phyloP scores from a whole-genome alignment of 1,140 invertebrate genomes.

The Ceratoteleas bidentatus region DNA sequence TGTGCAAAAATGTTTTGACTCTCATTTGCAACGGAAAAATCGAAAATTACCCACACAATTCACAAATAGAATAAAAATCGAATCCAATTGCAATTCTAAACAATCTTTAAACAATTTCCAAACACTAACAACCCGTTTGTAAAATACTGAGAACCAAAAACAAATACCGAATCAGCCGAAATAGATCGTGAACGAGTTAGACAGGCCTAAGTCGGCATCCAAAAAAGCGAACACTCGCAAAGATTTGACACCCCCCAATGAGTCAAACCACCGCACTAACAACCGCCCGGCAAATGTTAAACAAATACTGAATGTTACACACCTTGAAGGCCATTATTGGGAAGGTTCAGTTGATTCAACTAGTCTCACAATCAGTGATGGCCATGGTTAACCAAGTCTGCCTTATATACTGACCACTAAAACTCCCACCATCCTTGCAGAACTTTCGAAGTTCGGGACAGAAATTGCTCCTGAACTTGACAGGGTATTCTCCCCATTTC shows the following conservation, averaged over 20 bases:
- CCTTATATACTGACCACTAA: slow-evolving; percentile 70
- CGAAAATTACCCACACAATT: too few species aligned
- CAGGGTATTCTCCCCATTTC: slow-evolving; percentile 67
- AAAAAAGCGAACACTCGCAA: slow-evolving; percentile 26
- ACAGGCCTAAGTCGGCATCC: slow-evolving; percentile 79
- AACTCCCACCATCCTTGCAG: slow-evolving; percentile 62
- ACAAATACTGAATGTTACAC: slow-evolving; percentile 57
- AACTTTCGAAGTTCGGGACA: slow-evolving; percentile 69
- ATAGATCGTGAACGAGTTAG: too few species aligned
- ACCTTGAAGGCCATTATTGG: slow-evolving; percentile 69
- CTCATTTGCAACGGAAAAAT: too few species aligned
- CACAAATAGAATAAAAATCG: too few species aligned
- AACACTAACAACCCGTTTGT: too few species aligned
- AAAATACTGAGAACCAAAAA: too few species aligned
- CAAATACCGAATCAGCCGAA: too few species aligned
- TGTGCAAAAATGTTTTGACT: too few species aligned
- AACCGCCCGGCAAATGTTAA: slow-evolving; percentile 10
- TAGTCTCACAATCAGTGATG: slow-evolving; percentile 68
- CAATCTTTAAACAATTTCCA: too few species aligned
- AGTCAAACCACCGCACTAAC: slow-evolving; percentile 5
- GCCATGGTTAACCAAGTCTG: slow-evolving; percentile 67
- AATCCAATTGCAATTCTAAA: too few species aligned
- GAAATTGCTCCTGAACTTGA: slow-evolving; percentile 71
- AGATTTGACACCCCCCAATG: neutral
- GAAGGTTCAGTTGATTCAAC: slow-evolving; percentile 68